Evolutionary conservation across 2,888 invertebrate genomes (phyloP).

Genomic region (Diplolepis rosae): DNA sequence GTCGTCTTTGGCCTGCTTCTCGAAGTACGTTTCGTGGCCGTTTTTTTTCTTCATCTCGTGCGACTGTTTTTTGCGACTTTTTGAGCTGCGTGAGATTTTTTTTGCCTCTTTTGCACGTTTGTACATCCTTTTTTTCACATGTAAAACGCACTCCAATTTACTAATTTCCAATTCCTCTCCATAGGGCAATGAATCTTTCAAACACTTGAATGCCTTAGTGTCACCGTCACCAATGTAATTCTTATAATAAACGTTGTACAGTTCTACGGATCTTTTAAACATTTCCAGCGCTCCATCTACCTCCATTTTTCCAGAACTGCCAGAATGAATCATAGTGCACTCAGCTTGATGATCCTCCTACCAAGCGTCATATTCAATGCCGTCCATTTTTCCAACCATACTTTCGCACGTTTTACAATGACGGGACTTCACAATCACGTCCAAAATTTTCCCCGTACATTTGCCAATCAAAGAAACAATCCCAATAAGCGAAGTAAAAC

Average conservation of each 20-base stretch:
- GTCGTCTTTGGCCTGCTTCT: too few species aligned
- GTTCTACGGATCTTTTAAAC: slow-evolving; percentile 32
- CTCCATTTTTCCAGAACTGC: slow-evolving; percentile 15
- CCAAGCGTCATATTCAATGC: background rate
- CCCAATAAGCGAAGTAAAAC: slow-evolving; percentile 10
- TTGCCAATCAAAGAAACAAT: slow-evolving; percentile 12
- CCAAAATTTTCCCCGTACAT: background rate
- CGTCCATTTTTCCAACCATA: background rate
- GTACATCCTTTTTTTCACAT: too few species aligned
- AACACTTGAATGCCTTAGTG: too few species aligned
- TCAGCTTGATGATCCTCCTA: slow-evolving; percentile 29
- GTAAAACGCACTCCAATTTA: too few species aligned
- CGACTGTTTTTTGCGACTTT: too few species aligned
- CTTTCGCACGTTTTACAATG: slow-evolving; percentile 4
- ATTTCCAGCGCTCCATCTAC: slow-evolving; percentile 32
- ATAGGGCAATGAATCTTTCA: too few species aligned
- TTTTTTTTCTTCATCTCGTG: too few species aligned
- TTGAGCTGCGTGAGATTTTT: too few species aligned
- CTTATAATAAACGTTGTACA: background rate
- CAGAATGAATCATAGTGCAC: slow-evolving; percentile 26
- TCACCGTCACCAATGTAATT: too few species aligned
- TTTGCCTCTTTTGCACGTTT: too few species aligned
- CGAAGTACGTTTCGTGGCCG: too few species aligned
- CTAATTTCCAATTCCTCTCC: too few species aligned
- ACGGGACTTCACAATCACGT: slow-evolving; percentile 3